Conservation (phyloP, 2,888 invertebrate species). For the Caenorhabditis sp. region DNA sequence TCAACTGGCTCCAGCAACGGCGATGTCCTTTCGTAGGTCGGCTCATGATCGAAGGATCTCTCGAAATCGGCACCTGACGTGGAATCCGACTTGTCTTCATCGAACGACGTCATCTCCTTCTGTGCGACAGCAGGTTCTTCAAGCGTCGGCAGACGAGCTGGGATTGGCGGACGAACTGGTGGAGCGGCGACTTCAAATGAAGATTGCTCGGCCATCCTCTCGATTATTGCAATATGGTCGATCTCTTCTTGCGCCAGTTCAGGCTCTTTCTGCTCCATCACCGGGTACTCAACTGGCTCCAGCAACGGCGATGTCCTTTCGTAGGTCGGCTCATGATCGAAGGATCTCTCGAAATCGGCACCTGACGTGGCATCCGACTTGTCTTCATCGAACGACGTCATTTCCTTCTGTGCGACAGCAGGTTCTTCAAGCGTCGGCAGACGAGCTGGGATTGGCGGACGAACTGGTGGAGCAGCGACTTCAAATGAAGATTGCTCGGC, state of each 20-base stretch:
- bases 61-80: slow-evolving; percentile 14
- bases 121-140: slow-evolving; percentile 3
- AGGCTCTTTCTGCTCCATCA: background rate
- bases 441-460: slow-evolving; percentile 18
- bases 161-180: slow-evolving; percentile 5
- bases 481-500: slow-evolving; percentile 44
- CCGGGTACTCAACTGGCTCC: slow-evolving; percentile 8
- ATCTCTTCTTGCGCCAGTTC: slow-evolving; percentile 47
- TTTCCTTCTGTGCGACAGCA: background rate
- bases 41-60: background rate
- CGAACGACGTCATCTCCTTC: slow-evolving; percentile 12
- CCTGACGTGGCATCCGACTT: slow-evolving; percentile 55
- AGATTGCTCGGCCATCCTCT: slow-evolving; percentile 22
- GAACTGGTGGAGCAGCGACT: background rate
- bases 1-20: background rate
- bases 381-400: slow-evolving; percentile 3
- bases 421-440: slow-evolving; percentile 14
- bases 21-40: no score
- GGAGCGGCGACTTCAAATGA: slow-evolving; percentile 36
- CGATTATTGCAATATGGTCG: slow-evolving; percentile 47
- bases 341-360: slow-evolving; percentile 47
- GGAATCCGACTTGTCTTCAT: slow-evolving; percentile 11
- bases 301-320: no score
- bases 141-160: slow-evolving; percentile 8
- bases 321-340: slow-evolving; percentile 34